Conservation (phyloP, 1,140 invertebrate species). For the Drosophila serrata region DNA sequence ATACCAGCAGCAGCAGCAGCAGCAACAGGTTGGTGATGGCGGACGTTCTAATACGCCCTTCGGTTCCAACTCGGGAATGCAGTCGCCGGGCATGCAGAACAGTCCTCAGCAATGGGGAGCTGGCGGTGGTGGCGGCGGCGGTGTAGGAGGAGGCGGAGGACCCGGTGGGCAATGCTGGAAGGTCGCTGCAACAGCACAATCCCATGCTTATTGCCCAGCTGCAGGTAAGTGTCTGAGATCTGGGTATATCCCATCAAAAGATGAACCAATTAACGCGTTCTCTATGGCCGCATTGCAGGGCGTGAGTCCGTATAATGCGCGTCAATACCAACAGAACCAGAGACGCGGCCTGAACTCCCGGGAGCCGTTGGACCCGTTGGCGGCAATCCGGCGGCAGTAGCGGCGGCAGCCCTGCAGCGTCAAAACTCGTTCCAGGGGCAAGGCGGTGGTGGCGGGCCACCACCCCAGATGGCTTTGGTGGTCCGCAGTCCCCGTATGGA, state of each 20-base stretch:
- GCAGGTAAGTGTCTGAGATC: constrained; percentile 86
- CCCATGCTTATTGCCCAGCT: constrained; percentile 93
- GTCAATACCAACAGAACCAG: constrained; percentile 79
- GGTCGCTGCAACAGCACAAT: constrained; percentile 89
- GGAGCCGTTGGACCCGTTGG: constrained; percentile 78
- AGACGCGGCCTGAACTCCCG: constrained; percentile 87
- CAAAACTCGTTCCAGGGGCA: constrained; percentile 81
- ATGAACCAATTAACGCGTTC: constrained; percentile 37
- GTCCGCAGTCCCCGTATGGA: constrained; percentile 86
- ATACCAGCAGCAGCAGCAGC: constrained; percentile 75
- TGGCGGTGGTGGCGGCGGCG: constrained; percentile 21
- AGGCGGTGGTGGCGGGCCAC: constrained; percentile 81
- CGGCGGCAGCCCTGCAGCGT: constrained; percentile 70
- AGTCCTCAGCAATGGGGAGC: constrained; percentile 66
- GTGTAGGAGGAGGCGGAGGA: constrained; percentile 31
- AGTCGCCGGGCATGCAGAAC: constrained; percentile 76
- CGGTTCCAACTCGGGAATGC: constrained; percentile 61
- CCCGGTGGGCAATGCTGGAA: constrained; percentile 58
- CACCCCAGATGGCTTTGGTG: constrained; percentile 80
- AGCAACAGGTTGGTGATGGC: constrained; percentile 71
- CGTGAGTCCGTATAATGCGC: constrained; percentile 74
- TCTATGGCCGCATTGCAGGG: constrained; percentile 51
- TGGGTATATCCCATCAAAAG: not conserved
- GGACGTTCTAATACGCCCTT: constrained; percentile 66
- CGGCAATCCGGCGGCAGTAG: constrained; percentile 56